A percentile compares a stretch with the other conserved stretches of the same genome.
Evolutionary conservation across 2,113 vertebrate species (phyloP).

Genomic region (Microtus richardsoni): DNA sequence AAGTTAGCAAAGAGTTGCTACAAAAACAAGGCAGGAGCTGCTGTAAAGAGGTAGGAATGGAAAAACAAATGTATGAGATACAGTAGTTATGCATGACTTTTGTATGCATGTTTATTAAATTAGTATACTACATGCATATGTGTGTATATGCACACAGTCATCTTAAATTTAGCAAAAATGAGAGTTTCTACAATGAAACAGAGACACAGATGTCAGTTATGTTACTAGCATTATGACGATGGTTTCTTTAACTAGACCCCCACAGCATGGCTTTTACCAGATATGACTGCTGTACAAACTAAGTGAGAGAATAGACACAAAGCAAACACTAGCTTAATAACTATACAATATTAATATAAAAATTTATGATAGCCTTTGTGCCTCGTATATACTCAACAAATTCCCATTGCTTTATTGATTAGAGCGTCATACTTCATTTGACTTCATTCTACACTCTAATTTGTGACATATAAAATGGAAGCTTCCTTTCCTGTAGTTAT

Average conservation of each 20-base stretch:
- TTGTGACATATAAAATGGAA: slow-evolving; percentile 2
- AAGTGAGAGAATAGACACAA: neutral
- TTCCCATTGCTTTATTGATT: neutral
- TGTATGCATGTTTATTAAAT: neutral
- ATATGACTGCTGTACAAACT: neutral
- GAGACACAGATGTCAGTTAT: neutral
- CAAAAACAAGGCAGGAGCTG: slow-evolving; percentile 39
- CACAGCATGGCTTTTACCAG: neutral
- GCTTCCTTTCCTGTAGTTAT: slow-evolving; percentile 2
- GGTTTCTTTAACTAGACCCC: neutral
- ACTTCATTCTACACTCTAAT: neutral
- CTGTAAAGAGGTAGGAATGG: neutral
- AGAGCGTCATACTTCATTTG: neutral
- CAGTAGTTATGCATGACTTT: neutral
- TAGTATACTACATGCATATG: neutral
- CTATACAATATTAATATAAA: slow-evolving; percentile 2
- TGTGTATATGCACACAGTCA: neutral
- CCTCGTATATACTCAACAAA: neutral
- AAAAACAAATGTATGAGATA: neutral
- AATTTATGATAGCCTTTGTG: neutral
- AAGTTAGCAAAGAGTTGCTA: neutral
- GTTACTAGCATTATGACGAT: neutral
- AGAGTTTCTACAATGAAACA: neutral
- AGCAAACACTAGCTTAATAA: neutral
- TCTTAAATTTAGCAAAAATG: slow-evolving; percentile 14